phyloP scores from a whole-genome alignment of 2,797 vertebrate species.

The Danio aesculapii region DNA sequence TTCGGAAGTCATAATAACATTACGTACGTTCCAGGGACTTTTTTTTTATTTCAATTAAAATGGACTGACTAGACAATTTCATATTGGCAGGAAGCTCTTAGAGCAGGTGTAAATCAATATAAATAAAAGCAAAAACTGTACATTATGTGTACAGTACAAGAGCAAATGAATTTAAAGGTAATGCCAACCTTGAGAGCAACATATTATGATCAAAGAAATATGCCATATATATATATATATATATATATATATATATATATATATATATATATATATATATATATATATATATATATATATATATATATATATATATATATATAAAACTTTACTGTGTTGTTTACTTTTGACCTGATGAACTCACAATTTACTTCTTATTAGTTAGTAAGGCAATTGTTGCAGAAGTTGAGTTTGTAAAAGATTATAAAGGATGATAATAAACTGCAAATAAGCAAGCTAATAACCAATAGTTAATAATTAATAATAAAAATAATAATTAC shows the following conservation, averaged over 20 bases:
- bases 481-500: too few relatives aligned
- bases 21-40: background rate
- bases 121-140: background rate
- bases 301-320: slow-evolving; percentile 22
- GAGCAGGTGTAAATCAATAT: background rate
- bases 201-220: background rate
- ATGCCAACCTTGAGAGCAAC: background rate
- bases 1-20: background rate
- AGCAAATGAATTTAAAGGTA: background rate
- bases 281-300: slow-evolving; percentile 25
- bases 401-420: too few relatives aligned
- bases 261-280: slow-evolving; percentile 20
- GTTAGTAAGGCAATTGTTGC: too few relatives aligned
- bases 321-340: background rate
- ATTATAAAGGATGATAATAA: too few relatives aligned
- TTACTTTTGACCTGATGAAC: background rate
- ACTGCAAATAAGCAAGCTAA: too few relatives aligned
- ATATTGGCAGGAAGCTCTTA: slow-evolving; percentile 2
- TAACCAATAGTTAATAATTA: too few relatives aligned
- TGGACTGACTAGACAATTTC: background rate
- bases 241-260: slow-evolving; percentile 25
- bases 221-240: slow-evolving; percentile 14
- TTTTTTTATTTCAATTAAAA: background rate
- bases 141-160: background rate
- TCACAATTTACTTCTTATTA: too few relatives aligned